phyloP scores from a whole-genome alignment of 2,113 vertebrate species.

The Eptesicus fuscus region DNA sequence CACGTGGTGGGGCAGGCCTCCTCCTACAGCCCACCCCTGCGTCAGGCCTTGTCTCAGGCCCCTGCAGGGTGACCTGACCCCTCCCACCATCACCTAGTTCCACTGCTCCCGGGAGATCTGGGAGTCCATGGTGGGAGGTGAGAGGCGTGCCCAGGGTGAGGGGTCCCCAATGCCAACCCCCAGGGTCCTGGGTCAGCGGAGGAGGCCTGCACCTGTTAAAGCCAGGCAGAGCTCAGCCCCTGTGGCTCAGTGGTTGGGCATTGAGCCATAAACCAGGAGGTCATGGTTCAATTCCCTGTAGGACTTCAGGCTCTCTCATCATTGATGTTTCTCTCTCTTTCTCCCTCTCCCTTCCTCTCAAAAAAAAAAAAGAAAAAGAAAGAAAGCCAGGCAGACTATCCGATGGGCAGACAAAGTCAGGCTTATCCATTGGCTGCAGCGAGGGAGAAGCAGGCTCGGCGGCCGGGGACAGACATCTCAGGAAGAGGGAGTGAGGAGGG shows the following conservation, averaged over 20 bases:
- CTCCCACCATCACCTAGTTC: not conserved
- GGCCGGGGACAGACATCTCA: rapidly evolving
- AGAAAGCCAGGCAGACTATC: not conserved
- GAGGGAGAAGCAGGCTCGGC: not conserved
- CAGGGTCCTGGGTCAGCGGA: not conserved
- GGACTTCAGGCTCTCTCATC: too few species aligned
- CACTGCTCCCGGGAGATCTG: not conserved
- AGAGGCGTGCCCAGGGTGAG: too few species aligned
- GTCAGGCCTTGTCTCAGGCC: not conserved
- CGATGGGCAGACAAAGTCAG: rapidly evolving
- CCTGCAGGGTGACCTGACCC: too few species aligned
- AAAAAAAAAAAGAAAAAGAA: too few species aligned
- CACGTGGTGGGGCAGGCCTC: not conserved
- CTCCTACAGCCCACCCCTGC: rapidly evolving
- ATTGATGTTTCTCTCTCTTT: too few species aligned
- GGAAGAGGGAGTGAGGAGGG: not conserved
- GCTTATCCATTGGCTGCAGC: too few species aligned
- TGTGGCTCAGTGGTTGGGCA: too few species aligned
- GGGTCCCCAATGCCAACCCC: rapidly evolving
- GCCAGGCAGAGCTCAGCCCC: too few species aligned
- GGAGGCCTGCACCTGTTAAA: not conserved
- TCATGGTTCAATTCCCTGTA: too few species aligned
- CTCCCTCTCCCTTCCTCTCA: too few species aligned
- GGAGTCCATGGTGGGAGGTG: not conserved
- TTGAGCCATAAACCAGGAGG: too few species aligned